Conservation (phyloP, 2,797 vertebrate species). For the Pelochelys cantorii region DNA sequence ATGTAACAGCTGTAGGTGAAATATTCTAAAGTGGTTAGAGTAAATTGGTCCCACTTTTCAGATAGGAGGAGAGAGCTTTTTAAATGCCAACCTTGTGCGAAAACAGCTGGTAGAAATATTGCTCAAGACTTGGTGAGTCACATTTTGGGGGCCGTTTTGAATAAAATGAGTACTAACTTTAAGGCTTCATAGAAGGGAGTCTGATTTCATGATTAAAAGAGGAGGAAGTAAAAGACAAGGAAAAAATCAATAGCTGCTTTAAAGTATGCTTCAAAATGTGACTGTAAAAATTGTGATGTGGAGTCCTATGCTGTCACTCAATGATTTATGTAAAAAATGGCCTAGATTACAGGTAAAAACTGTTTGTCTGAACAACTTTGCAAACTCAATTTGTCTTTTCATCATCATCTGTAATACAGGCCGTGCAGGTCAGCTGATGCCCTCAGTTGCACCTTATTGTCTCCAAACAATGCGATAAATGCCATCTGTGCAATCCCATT, state of each 20-base stretch:
- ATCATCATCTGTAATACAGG: neutral
- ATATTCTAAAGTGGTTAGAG: constrained; percentile 10
- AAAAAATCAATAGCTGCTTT: neutral
- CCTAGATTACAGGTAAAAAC: neutral
- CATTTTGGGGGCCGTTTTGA: neutral
- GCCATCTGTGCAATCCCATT: fast-evolving
- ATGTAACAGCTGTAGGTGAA: constrained; percentile 14
- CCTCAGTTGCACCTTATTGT: neutral
- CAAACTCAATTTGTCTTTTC: neutral
- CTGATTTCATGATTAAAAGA: neutral
- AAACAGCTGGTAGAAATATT: constrained; percentile 21
- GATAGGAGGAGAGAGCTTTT: neutral
- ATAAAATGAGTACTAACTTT: neutral
- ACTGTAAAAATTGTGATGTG: neutral
- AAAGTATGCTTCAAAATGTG: neutral
- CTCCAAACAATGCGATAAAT: neutral
- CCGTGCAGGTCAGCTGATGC: neutral
- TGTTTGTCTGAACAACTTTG: neutral
- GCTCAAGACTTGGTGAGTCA: neutral
- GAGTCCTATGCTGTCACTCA: neutral
- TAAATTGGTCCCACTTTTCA: constrained; percentile 19
- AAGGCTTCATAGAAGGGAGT: neutral
- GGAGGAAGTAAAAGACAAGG: neutral
- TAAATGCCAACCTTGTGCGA: neutral
- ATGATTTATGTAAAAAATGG: neutral